Evolutionary conservation across 92 coral and sea anemone genomes (phyloP), one percentile per base, ranked within the genome.

Genomic region (Ricordea florida): DNA sequence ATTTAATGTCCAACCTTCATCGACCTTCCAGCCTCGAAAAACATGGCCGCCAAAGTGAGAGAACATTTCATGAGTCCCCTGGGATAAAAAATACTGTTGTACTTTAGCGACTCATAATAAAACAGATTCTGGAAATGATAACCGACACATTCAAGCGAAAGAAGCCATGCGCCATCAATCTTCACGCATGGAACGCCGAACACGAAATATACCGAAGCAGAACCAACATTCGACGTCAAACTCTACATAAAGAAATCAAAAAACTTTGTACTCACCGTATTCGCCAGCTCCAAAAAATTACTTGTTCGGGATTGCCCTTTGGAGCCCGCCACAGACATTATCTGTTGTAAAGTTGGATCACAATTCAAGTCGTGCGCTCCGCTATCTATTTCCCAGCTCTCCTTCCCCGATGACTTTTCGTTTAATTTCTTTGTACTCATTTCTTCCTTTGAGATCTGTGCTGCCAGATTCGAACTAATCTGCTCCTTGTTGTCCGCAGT

Each of bases 211-310:
- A 13, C 24, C 5, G 24, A 50, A 23, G 25, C 13, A 6, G 42
- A 5, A 10, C 37, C 1, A 22, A 52, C 30, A 1, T 6, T 26
- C 24, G 10, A 37, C 17, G 4, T 10, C 38, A 21, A 59, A 59
- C 66, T 59, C 31, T 5, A 25, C 46, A 34, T 35, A 17, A 59
- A 9, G 10, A n/a, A 22, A 35, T 26, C 28, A 41, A 29, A 68
- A 68, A 59, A 45, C 66, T 36, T 38, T 56, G 48, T 14, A 86
- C 98, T 92, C 52, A 94, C 98, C 83, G 98, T 94, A 70, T 92
- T 94, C 62, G 98, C 98, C 49, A 94, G 76, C 42, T 94, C 98
- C 46, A 94, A 83, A 68, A 94, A 94, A 78, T 94, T 94, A 32
- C 97, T 83, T 38, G 93, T 85, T 29, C 98, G 72, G 0, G 97